Percentiles rank a stretch among this genome's conserved stretches.
Conservation (phyloP, 2,797 vertebrate species). For the Melanotaenia boesemani region DNA sequence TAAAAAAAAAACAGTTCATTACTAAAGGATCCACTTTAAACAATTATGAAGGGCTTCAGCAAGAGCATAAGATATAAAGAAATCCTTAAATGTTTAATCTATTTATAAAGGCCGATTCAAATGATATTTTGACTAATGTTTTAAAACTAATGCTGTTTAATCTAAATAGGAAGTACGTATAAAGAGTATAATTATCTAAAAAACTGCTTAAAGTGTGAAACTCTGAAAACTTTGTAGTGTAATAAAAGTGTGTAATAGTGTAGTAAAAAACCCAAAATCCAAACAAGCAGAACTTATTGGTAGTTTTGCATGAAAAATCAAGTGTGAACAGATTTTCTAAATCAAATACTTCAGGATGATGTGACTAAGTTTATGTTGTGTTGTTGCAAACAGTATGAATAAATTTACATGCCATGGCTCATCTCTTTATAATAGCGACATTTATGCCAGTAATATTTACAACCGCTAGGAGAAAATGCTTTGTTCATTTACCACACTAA, state of each 20-base stretch:
- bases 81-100: not conserved
- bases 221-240: no score
- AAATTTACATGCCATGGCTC: constrained; percentile 11
- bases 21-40: not conserved
- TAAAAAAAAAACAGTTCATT: not conserved
- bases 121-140: not conserved
- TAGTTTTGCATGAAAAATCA: not conserved
- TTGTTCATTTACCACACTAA: constrained; percentile 21
- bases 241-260: no score
- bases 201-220: no score
- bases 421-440: constrained; percentile 10
- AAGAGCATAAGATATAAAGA: not conserved
- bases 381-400: constrained; percentile 1
- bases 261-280: no score
- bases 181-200: not conserved
- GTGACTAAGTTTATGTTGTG: not conserved
- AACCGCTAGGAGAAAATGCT: not conserved
- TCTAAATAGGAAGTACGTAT: not conserved
- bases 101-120: not conserved
- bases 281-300: no score
- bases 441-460: constrained; percentile 2
- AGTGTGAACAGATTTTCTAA: not conserved
- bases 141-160: not conserved
- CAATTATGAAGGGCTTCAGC: not conserved
- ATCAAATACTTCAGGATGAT: not conserved